A percentile compares a stretch with the other conserved stretches of the same genome.
Conservation (phyloP, 35 echinoderm and acorn worm genomes). For the Lytechinus pictus region DNA sequence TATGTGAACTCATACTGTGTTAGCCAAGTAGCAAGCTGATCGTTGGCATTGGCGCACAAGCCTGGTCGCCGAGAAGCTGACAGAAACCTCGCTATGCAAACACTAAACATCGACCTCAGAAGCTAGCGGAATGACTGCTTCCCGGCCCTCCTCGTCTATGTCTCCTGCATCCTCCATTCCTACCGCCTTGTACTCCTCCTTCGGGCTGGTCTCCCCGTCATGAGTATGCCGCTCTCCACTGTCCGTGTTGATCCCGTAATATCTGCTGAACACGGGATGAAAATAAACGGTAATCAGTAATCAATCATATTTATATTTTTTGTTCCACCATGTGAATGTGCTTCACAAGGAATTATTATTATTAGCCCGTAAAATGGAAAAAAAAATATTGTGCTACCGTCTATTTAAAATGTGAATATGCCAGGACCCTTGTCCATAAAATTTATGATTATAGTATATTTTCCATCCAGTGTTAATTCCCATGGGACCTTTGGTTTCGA, state of each 20-base stretch:
- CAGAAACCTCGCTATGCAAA: not conserved
- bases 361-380: too few species aligned
- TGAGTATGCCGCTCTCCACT: constrained; percentile 37
- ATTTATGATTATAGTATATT: too few species aligned
- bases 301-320: not conserved
- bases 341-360: too few species aligned
- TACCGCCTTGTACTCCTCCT: constrained; percentile 49
- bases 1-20: not conserved
- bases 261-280: constrained; percentile 15
- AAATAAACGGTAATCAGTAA: not conserved
- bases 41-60: not conserved
- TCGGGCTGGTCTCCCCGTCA: constrained; percentile 40
- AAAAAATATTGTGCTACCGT: too few species aligned
- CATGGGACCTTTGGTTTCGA: too few species aligned
- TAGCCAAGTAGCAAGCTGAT: not conserved
- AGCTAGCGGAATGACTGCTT: constrained; percentile 21
- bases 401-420: too few species aligned
- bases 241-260: constrained; percentile 50
- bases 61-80: not conserved
- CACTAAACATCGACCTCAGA: constrained; percentile 35
- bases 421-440: too few species aligned
- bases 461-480: too few species aligned
- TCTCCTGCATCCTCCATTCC: constrained; percentile 25
- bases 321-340: too few species aligned
- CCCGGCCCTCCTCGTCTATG: constrained; percentile 17